Evolutionary conservation across 2,888 invertebrate species (phyloP), one percentile per base, ranked within the genome.

Genomic region (Napeogenes sylphis): DNA sequence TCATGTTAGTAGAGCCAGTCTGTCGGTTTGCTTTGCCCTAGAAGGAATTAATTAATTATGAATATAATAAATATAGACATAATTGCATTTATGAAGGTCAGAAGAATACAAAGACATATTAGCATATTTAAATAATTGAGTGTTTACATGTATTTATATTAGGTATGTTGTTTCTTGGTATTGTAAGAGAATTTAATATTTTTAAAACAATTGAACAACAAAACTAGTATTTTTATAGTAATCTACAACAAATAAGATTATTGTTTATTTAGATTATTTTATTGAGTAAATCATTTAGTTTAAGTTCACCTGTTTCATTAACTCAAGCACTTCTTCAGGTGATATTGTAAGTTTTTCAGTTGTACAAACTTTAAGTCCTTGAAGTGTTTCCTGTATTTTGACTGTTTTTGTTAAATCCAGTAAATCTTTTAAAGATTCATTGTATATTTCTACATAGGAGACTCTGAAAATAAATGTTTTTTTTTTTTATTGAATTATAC

Each of bases 361-460:
- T 51, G 94, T 92, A 65, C 92, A 92, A 0, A 96, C 92, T 70
- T 90, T 91, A 0, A 95, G 91, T 0, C 95, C 95, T 67, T 91
- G 89, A 47, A 84, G 68, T 21, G 92, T 91, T 71, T 95, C 95
- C 45, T 92, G 90, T 21, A 95, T 87, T 80, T 94, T 94, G 0
- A 96, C 76, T 69, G 83, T 83, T 58, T 91, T 92, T 10, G 90
- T 87, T 12, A 91, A 84, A 69, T 93, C 91, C 0, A 98, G 83
- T 6, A 98, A 87, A 80, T 98, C 97, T 64, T 92, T 93, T 0
- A 98, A 89, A 68, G 93, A 94, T 79, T 98, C 97, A 83, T 97
- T 97, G 79, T 98, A 97, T 56, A 98, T 96, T 84, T 98, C 97
- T 67, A 97, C 92, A 77, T 95, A 97, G 0, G 96, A 95, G 38